A percentile compares a stretch with the other conserved stretches of the same genome.
Conservation (phyloP, 2,113 vertebrate species). For the Mugil cephalus region DNA sequence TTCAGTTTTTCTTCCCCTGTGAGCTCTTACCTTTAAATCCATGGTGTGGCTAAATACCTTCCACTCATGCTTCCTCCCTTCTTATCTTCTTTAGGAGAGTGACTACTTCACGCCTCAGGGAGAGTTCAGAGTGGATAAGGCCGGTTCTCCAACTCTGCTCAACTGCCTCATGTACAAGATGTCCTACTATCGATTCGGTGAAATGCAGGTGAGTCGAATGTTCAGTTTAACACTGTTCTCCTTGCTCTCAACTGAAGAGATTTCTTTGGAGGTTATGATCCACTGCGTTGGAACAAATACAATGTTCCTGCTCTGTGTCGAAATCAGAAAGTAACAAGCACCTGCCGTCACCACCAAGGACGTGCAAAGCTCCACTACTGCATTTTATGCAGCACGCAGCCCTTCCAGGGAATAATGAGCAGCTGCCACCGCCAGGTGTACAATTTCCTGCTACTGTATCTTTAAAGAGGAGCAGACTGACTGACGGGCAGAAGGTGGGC, state of each 20-base stretch:
- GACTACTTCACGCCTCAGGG: constrained; percentile 99
- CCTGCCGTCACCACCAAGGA: constrained; percentile 3
- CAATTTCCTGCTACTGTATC: constrained; percentile 13
- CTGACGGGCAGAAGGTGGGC: neutral
- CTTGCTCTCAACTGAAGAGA: neutral
- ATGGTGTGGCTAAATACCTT: neutral
- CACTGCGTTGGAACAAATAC: constrained; percentile 20
- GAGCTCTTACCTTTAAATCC: neutral
- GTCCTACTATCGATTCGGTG: constrained; percentile 99
- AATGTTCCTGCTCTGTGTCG: constrained; percentile 3
- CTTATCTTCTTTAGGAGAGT: constrained; percentile 88
- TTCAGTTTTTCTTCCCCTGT: too few relatives aligned
- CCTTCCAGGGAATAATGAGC: constrained; percentile 47
- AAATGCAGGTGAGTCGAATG: constrained; percentile 93
- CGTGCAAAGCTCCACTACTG: neutral
- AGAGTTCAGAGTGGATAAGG: constrained; percentile 98
- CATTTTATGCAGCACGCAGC: constrained; percentile 5
- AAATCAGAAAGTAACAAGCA: constrained; percentile 43
- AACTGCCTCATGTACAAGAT: constrained; percentile 99
- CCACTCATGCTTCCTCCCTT: neutral
- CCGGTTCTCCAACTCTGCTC: constrained; percentile 95
- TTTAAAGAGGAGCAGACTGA: constrained; percentile 53
- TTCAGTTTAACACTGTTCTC: neutral
- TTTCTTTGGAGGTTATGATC: constrained; percentile 7
- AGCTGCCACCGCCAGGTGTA: constrained; percentile 24